Base-by-base conservation (phyloP, 2,888 invertebrate genomes). In the Cremastobaeus sp. region DNA sequence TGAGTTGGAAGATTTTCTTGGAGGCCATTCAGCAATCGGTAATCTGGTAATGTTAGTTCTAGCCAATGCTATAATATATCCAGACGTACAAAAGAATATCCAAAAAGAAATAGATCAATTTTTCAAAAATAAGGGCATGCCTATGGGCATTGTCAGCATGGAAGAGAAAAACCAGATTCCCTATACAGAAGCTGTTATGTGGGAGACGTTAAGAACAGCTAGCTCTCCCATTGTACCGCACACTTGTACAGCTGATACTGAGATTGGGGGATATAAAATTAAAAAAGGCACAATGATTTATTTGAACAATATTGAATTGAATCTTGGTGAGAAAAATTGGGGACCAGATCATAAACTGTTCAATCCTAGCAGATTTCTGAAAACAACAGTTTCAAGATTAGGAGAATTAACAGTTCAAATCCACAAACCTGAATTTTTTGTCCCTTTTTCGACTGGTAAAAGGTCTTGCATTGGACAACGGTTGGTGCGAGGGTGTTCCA, bases 181-280 rank as follows among this genome's bases (percentile, higher is more conserved):
- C 0, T 96, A 94, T 84, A 95, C 95, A 0, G 94, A 95, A 88
- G 95, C 95, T 0, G 93, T 94, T 0, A 91, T 96, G 9, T 90
- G 93, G 79, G 96, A 96, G 88, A 93, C 94, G 0, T 87, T 96
- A 0, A 88, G 96, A 48, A 92, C 92, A 55, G 92, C 94, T 0
- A 95, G 95, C 0, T 96, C 96, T 0, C 96, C 96, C 0, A 96
- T 96, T 65, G 96, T 96, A 0, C 96, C 96, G 0, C 96, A 96
- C 83, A 95, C 95, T 0, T 95, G 96, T 0, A 94, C 94, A 0
- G 91, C 92, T 78, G 92, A 94, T 81, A 92, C 93, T 0, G 89
- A 90, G 0, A 91, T 96, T 3, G 91, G 92, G 35, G 95, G 93
- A 0, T 94, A 91, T 81, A 90, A 90, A 0, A 91, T 96, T 0